Percentiles rank a stretch among this genome's conserved stretches.
These are phyloP conservation scores for Salvelinus sp. DNA, from an alignment of 2,113 vertebrate species.

Conservation along the genomic window DNA sequence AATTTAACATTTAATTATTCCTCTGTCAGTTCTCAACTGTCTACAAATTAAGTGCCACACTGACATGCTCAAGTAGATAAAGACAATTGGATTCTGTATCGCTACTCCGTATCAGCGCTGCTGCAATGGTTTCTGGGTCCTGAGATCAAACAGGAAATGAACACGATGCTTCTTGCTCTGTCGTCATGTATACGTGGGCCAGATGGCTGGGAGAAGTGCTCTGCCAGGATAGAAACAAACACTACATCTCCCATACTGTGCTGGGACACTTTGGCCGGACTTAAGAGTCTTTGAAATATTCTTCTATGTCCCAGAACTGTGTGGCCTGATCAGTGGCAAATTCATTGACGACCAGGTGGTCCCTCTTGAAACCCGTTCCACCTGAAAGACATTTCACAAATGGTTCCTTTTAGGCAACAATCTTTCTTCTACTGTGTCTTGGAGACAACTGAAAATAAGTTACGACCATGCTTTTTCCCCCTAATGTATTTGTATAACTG, in stretches of 20 bases:
- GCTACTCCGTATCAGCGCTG: neutral
- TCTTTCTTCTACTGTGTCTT: neutral
- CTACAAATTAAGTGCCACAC: neutral
- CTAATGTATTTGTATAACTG: too few relatives aligned
- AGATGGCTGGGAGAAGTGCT: neutral
- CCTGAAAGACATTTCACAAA: constrained; percentile 32
- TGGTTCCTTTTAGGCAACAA: neutral
- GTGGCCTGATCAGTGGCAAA: constrained; percentile 23
- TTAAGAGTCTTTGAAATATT: neutral
- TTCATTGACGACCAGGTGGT: constrained; percentile 47
- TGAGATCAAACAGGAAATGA: constrained; percentile 21
- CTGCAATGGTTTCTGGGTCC: constrained; percentile 7
- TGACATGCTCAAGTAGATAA: neutral
- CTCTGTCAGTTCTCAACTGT: constrained; percentile 2
- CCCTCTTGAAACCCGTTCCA: constrained; percentile 39
- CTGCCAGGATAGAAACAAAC: neutral
- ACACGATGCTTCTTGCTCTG: neutral
- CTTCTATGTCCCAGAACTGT: constrained; percentile 49
- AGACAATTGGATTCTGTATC: neutral
- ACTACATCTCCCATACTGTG: neutral
- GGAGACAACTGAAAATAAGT: too few relatives aligned
- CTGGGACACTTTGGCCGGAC: neutral
- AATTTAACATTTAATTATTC: neutral
- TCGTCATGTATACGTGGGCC: neutral
- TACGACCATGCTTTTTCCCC: too few relatives aligned